phyloP scores from a whole-genome alignment of 2,797 vertebrate species.

The Catostomus latipinnis region DNA sequence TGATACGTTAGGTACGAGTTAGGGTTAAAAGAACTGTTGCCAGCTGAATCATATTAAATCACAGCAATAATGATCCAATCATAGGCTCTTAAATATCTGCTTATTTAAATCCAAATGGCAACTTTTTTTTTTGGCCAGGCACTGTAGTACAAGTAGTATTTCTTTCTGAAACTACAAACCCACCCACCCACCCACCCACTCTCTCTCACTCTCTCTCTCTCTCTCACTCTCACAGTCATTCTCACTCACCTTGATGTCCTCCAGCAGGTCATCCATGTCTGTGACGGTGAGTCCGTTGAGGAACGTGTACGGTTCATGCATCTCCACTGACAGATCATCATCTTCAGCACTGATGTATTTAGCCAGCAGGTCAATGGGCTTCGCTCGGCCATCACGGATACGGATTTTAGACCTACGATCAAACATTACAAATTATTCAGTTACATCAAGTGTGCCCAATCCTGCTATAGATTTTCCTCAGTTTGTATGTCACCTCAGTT shows the following conservation, averaged over 20 bases:
- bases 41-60: too few relatives aligned
- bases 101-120: too few relatives aligned
- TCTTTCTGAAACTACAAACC: too few relatives aligned
- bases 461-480: too few relatives aligned
- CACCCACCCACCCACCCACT: too few relatives aligned
- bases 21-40: too few relatives aligned
- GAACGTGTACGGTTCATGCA: conserved; percentile 98
- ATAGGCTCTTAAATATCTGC: too few relatives aligned
- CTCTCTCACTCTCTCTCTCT: too few relatives aligned
- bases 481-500: conserved; percentile 82
- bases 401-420: conserved; percentile 91
- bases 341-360: conserved; percentile 98
- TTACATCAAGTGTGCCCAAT: neutral
- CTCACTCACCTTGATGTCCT: conserved; percentile 91
- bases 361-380: conserved; percentile 95
- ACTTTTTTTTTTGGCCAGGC: too few relatives aligned
- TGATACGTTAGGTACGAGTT: too few relatives aligned
- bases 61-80: too few relatives aligned
- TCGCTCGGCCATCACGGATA: conserved; percentile 93
- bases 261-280: conserved; percentile 96
- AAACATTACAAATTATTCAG: neutral
- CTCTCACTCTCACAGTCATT: neutral
- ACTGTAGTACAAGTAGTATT: too few relatives aligned
- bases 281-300: conserved; percentile 94
- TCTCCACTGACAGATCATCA: conserved; percentile 95